Base-by-base conservation (phyloP, 2,888 invertebrate species). In the Escarpia spicata region DNA sequence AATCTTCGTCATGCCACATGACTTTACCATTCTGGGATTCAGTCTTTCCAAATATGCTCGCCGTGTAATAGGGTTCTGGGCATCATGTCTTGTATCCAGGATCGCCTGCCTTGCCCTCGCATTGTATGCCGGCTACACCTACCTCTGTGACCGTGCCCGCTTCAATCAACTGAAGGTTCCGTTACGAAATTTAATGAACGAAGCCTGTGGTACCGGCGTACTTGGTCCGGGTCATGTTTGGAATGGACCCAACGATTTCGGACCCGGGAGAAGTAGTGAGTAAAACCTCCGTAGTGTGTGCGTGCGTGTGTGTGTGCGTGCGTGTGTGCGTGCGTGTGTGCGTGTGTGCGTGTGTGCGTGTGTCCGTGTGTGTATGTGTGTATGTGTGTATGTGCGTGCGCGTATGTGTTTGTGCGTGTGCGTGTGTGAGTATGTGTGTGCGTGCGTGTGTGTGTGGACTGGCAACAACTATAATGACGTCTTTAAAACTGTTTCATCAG, bases 81-180 rank as follows among this genome's bases (percentile, higher is more conserved):
- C 26, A 75, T 26, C 19, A 2, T 75, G 75, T 26, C 75, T 19
- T 75, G 19, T 75, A 26, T n/a, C n/a, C 75, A 75, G 75, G 75
- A 15, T 75, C 75, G 75, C 75, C 26, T 93, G 93, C 26, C 43
- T 92, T 8, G 91, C 60, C 10, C 10, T 93, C 60, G 52, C 44
- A 9, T 52, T 93, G 43, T 43, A 92, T 19, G 92, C 93, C 91
- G 91, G 37, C 26, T 93, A 93, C 89, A 90, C 45, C 12, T 93
- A 93, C 58, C 8, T 93, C 26, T 93, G 93, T 43, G 93, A 93
- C 91, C 90, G 91, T 31, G 91, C 91, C n/a, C 91, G 93, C n/a
- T 92, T 43, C 90, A 91, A 91, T 4, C 43, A 91, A n/a, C 52
- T 92, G 19, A 60, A 58, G 43, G 60, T 91, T n/a, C 92, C 90